Base-by-base conservation (phyloP, 2,797 vertebrate genomes). In the Paguma larvata region DNA sequence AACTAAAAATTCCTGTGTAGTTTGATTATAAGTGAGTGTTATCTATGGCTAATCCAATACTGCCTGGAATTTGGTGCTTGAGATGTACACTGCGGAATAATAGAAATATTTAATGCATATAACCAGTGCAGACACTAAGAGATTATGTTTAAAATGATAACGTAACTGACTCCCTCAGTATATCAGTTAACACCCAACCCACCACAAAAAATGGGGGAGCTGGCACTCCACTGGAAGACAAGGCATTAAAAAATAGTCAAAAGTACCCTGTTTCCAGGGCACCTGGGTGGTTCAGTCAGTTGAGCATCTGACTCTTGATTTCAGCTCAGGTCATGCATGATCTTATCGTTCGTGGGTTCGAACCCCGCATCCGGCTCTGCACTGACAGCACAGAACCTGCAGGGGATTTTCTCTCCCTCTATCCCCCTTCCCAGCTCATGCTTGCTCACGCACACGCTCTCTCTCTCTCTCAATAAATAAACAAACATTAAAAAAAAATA, bases 21-120 rank as follows among this genome's bases (percentile, higher is more conserved):
- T 85, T 91, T 92, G 89, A 73, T 63, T 67, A 84, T 63, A 78
- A 84, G 38, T 10, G 15, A 97, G 30, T 16, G 6, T 79, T 93
- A 82, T 10, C 30, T 89, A 63, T 86, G n/a, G 4, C 65, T 85
- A n/a, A 51, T 83, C 12, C 44, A 85, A 27, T 77, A 25, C 16
- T 84, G 85, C 12, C 13, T 78, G 32, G 48, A 46, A 7, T 63
- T 93, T 89, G 73, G 38, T 59, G 23, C 11, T 53, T 96, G 27
- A 78, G 12, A 85, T 80, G 44, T 75, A 23, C 10, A 41, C 30
- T 51, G 30, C 72, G 34, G 72, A 51, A 91, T 83, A 46, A 85
- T 32, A 77, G 85, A 70, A 67, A 38, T 88, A 44, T 79, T 67
- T 70, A 95, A 13, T 51, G 9, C 32, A 12, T 63, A 5, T 51